phyloP scores from a whole-genome alignment of 2,888 invertebrate species.

The Microplitis manilae region DNA sequence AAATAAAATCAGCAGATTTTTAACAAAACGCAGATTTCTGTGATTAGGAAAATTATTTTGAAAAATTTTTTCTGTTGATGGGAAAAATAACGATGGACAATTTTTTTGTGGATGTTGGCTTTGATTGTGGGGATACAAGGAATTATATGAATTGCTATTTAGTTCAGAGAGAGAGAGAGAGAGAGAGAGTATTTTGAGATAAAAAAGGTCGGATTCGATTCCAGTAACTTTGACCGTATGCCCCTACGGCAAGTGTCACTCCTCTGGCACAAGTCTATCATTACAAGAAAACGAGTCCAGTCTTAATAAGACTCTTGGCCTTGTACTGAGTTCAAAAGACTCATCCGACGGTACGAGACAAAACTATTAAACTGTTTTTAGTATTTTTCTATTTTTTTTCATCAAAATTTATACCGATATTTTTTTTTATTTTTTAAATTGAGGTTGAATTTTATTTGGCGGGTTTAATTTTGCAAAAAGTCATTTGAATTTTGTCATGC shows the following conservation, averaged over 20 bases:
- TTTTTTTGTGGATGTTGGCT: no score
- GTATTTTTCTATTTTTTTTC: background rate
- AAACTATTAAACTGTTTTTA: background rate
- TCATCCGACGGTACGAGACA: conserved; percentile 1
- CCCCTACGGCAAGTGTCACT: conserved; percentile 49
- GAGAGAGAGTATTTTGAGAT: background rate
- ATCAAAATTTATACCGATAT: background rate
- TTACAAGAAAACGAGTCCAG: conserved; percentile 61
- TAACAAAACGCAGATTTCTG: no score
- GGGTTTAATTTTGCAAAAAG: no score
- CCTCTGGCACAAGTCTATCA: conserved; percentile 55
- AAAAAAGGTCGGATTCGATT: background rate
- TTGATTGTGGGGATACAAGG: no score
- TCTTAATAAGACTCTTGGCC: conserved; percentile 57
- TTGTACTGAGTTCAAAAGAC: conserved; percentile 37
- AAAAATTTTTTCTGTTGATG: no score
- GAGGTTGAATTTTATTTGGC: no score
- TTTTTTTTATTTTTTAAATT: background rate
- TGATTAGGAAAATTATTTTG: no score
- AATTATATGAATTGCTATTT: no score
- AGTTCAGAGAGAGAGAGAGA: no score
- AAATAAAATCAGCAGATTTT: no score
- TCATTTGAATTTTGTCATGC: no score
- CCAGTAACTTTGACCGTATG: conserved; percentile 12
- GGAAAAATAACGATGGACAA: no score